Evolutionary conservation across 2,888 invertebrate genomes (phyloP).

Genomic region (Drosophila maculinotata): DNA sequence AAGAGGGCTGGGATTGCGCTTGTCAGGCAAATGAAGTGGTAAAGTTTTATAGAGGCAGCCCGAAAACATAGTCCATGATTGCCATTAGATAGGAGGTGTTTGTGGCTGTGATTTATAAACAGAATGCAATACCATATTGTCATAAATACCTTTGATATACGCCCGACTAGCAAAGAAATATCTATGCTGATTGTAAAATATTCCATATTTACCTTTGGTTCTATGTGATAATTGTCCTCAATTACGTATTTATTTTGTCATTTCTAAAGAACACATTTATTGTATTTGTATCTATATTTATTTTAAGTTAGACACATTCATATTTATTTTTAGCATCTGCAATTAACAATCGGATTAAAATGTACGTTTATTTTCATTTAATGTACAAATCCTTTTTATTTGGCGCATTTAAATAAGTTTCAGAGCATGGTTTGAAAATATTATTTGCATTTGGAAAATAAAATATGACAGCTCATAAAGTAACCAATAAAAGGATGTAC

Average conservation of each 20-base stretch:
- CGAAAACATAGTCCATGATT: slow-evolving; percentile 46
- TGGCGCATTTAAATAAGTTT: neutral
- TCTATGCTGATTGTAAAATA: slow-evolving; percentile 16
- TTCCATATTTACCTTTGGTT: slow-evolving; percentile 3
- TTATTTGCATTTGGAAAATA: slow-evolving; percentile 35
- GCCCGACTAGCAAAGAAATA: slow-evolving; percentile 5
- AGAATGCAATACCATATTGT: slow-evolving; percentile 15
- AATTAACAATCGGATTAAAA: slow-evolving; percentile 9
- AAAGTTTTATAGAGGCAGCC: slow-evolving; percentile 51
- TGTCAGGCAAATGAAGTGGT: slow-evolving; percentile 69
- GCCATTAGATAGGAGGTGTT: slow-evolving; percentile 32
- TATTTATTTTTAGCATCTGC: neutral
- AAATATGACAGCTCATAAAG: slow-evolving; percentile 13
- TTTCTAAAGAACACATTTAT: neutral
- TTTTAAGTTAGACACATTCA: neutral
- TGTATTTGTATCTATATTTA: slow-evolving; percentile 9
- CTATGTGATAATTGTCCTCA: slow-evolving; percentile 2
- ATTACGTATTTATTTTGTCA: slow-evolving; percentile 9
- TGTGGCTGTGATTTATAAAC: slow-evolving; percentile 36
- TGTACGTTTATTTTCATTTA: slow-evolving; percentile 9
- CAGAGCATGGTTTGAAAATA: slow-evolving; percentile 21
- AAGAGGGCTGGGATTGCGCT: slow-evolving; percentile 37
- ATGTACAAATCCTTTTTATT: slow-evolving; percentile 20
- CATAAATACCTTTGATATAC: slow-evolving; percentile 35
- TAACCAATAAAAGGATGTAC: slow-evolving; percentile 25